phyloP scores from a whole-genome alignment of 2,888 invertebrate species.

The Heliconius erato region DNA sequence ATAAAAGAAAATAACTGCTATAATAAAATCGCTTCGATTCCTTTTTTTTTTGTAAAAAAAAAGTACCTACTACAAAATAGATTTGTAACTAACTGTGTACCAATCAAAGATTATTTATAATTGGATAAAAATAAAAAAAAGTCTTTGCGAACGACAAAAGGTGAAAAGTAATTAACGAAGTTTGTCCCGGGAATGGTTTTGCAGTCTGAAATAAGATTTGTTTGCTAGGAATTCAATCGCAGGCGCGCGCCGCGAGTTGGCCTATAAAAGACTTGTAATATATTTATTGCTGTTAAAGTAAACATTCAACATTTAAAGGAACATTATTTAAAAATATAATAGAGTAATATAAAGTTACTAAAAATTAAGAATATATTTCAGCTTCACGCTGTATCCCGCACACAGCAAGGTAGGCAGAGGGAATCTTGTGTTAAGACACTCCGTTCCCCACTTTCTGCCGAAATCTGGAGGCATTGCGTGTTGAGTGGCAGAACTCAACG shows the following conservation, averaged over 20 bases:
- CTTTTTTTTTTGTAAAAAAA: neutral
- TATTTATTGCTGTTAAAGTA: conserved; percentile 21
- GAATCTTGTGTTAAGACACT: no score
- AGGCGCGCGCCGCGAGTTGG: conserved; percentile 56
- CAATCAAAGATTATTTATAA: conserved; percentile 35
- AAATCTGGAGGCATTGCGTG: no score
- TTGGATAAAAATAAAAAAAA: conserved; percentile 42
- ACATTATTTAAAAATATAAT: neutral
- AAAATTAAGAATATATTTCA: no score
- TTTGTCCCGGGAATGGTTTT: conserved; percentile 42
- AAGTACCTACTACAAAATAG: neutral
- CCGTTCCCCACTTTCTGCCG: no score
- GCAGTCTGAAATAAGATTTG: conserved; percentile 54
- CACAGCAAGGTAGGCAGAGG: no score
- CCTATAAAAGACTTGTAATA: conserved; percentile 39
- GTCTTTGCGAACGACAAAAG: conserved; percentile 43
- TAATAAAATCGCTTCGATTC: no score
- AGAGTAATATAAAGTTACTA: neutral
- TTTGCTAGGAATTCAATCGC: conserved; percentile 77
- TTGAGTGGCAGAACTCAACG: no score
- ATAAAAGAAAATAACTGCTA: neutral
- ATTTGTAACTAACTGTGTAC: neutral
- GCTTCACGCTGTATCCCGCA: no score
- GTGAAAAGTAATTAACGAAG: conserved; percentile 52
- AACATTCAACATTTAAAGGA: neutral